Conservation (phyloP, 2,113 vertebrate genomes). For the Leucosticte australis region DNA sequence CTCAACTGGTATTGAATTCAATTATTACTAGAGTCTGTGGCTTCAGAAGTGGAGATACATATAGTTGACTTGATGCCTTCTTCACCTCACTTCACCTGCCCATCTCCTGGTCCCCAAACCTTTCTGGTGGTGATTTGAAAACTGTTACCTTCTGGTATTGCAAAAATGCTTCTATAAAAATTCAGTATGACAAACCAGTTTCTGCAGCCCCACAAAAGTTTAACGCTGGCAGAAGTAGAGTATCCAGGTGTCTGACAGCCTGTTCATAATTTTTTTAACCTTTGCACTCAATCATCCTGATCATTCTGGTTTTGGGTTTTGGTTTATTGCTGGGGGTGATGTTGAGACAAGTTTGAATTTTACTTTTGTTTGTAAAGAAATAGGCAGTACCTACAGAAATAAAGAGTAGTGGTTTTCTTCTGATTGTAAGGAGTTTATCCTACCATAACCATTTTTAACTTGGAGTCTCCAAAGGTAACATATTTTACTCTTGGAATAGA, state of each 20-base stretch:
- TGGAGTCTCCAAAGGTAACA: not conserved
- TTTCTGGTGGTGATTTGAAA: not conserved
- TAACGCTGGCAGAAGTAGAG: not conserved
- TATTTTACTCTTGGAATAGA: not conserved
- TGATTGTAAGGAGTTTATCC: not conserved
- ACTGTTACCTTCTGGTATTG: not conserved
- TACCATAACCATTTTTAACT: not conserved
- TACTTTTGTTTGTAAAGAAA: not conserved
- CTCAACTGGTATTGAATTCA: not conserved
- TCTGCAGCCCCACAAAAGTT: not conserved
- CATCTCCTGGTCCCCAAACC: not conserved
- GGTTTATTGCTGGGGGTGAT: not conserved
- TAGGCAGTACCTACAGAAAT: not conserved
- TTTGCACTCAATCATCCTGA: not conserved
- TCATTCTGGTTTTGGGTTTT: not conserved
- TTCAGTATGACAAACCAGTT: not conserved
- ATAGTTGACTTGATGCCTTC: not conserved
- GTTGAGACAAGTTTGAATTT: not conserved
- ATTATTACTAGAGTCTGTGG: not conserved
- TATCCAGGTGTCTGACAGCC: not conserved
- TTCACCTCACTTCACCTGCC: not conserved
- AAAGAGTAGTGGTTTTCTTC: not conserved
- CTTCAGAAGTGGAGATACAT: not conserved
- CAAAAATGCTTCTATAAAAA: not conserved
- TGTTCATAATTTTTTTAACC: not conserved